Base-by-base conservation (phyloP, 2,888 invertebrate species). In the Pantelozetes paolii region DNA sequence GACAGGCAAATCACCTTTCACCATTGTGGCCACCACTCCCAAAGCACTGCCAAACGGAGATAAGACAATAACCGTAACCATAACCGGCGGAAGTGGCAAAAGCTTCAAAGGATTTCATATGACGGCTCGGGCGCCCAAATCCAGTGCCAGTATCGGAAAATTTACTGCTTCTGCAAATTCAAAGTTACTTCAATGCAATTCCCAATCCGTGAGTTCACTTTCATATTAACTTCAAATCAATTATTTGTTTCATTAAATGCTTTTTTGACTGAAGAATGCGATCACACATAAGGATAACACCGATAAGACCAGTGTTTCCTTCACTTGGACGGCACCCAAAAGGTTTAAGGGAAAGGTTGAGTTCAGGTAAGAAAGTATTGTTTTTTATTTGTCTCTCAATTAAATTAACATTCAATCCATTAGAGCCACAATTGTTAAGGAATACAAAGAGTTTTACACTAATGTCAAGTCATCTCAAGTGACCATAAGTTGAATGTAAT, bases 341-440 rank as follows among this genome's bases (percentile, higher is more conserved):
- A 69, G 59, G 26, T 75, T 75, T 71, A 75, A 74, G 73, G 77
- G 71, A 54, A 75, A 75, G 59, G 77, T 76, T 45, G 64, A 64
- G 28, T 74, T 75, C 54, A 73, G 45, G 73, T 70, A 30, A 45
- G 11, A 23, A 36, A 26, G n/a, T 13, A 42, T n/a, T 8, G 15
- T 2, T 18, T 30, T 48, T 70, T 26, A 45, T 45, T 6, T 42
- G 9, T 69, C 1, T 67, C n/a, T 69, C n/a, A 18, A 69, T 67
- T 36, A 36, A 36, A 23, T 28, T 11, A 20, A 2, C 9, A 13
- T 67, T 67, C 40, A n/a, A 9, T 13, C 2, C 26, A 23, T 75
- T 45, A 77, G 78, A 26, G 77, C 74, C 5, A 72, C 76, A 18
- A 75, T 78, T 30, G 77, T 78, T 32, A 73, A 74, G 36, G 64